These are phyloP conservation scores for Cossypha heuglini DNA, from an alignment of 2,797 vertebrate species.

Conservation along the genomic window DNA sequence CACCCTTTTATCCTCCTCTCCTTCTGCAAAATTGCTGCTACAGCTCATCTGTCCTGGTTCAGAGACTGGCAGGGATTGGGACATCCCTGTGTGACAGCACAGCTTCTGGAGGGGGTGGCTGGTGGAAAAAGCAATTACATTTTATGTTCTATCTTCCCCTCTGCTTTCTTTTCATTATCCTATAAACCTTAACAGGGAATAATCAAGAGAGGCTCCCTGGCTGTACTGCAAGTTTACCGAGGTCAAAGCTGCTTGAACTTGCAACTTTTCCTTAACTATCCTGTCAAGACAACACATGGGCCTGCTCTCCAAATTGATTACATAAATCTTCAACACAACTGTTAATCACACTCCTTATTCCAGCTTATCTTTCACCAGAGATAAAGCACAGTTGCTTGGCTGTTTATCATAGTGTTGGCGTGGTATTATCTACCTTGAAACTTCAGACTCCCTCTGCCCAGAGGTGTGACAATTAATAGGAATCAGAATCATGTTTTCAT, in stretches of 20 bases:
- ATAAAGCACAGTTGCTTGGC: not conserved
- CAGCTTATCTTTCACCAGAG: slow-evolving; percentile 25
- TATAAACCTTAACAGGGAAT: slow-evolving; percentile 1
- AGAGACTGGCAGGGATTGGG: not conserved
- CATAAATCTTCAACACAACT: not conserved
- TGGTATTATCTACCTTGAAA: not conserved
- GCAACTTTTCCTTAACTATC: not conserved
- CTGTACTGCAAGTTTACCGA: not conserved
- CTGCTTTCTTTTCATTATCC: slow-evolving; percentile 33
- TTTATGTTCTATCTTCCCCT: slow-evolving; percentile 24
- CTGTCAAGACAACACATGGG: not conserved
- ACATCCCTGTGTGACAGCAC: not conserved
- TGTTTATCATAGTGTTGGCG: not conserved
- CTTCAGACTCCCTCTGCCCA: not conserved
- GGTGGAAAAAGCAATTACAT: slow-evolving; percentile 1
- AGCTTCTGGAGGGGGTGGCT: not conserved
- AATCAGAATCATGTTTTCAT: not conserved
- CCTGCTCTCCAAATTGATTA: slow-evolving; percentile 14
- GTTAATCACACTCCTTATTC: slow-evolving; percentile 19
- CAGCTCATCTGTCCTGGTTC: not conserved
- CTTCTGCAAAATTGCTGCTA: not conserved
- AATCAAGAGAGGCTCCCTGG: slow-evolving; percentile 11
- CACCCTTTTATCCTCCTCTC: not conserved
- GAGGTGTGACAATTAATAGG: not conserved
- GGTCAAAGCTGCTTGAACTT: slow-evolving; percentile 32